A percentile compares a stretch with the other conserved stretches of the same genome.
Conservation (phyloP, 2,797 vertebrate species). For the Pristis pectinata region DNA sequence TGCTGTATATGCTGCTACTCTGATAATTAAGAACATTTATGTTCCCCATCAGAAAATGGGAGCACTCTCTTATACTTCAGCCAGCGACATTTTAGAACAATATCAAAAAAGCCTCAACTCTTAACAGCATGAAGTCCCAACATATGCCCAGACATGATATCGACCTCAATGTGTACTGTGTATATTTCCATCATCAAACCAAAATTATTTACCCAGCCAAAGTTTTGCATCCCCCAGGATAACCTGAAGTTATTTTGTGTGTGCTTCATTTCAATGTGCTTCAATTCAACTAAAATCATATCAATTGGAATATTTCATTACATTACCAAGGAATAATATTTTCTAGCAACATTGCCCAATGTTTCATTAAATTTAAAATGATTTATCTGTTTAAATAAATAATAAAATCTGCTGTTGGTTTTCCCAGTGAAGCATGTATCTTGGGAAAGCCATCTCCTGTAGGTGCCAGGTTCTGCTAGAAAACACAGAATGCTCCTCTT, state of each 20-base stretch:
- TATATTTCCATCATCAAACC: background rate
- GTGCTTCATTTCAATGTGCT: background rate
- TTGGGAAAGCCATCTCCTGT: background rate
- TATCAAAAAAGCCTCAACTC: background rate
- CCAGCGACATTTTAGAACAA: background rate
- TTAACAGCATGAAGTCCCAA: background rate
- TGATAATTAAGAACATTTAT: background rate
- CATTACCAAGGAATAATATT: background rate
- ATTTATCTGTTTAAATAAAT: background rate
- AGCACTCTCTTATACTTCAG: background rate
- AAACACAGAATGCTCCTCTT: background rate
- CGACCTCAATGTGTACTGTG: background rate
- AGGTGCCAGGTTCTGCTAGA: background rate
- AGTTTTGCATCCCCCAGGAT: background rate
- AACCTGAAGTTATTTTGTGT: background rate
- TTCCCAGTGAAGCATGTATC: background rate
- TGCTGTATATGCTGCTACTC: background rate
- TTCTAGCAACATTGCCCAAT: background rate
- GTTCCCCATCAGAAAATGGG: background rate
- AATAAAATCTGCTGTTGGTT: background rate
- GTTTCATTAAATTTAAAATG: background rate
- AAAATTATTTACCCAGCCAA: background rate
- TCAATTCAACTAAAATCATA: background rate
- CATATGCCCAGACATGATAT: background rate
- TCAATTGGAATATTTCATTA: background rate